Evolutionary conservation across 35 echinoderm and acorn worm genomes (phyloP), one percentile per base, ranked within the genome.

Genomic region (Anneissia japonica): DNA sequence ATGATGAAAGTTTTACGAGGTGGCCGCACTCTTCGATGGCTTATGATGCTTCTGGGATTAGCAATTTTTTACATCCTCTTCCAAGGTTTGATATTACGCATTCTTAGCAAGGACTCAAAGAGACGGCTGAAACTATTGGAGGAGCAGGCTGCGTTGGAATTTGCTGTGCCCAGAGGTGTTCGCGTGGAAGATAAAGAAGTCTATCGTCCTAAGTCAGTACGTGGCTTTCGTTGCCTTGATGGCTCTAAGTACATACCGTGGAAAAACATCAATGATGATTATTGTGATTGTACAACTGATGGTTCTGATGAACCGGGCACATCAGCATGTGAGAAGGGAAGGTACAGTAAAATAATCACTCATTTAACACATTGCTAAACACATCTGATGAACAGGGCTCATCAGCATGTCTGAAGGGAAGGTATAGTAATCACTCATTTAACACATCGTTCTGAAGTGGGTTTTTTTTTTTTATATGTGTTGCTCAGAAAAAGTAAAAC

Each of bases 231-330:
- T 13, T 97, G 95, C 75, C 36, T 78, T 19, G 89, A 91, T 56
- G 77, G 39, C 6, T 88, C 91, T 2, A 36, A 4, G 16, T 56
- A 46, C 38, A 84, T 97, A 36, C 88, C 88, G 0, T 83, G 89
- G 40, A 75, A 39, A 13, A 82, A 82, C n/a, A 79, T 97, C 28
- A 97, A 97, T 72, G 95, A 97, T 83, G 91, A 97, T 37, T 97
- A 86, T 77, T 97, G 95, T 89, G 95, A 97, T 51, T 97, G 95
- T 46, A 34, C 38, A 26, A 31, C 13, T 0, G 95, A 97, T 84
- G 95, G 91, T 34, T 93, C 91, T 0, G 95, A 97, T 46, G 95
- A 97, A 83, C 95, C 95, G 1, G 95, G 91, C 40, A 97, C 95
- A 19, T 88, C 90, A 37, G 95, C 95, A 31, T 97, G 95, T 56